Conservation (phyloP, 2,888 invertebrate genomes). For the Drosophila siamana region DNA sequence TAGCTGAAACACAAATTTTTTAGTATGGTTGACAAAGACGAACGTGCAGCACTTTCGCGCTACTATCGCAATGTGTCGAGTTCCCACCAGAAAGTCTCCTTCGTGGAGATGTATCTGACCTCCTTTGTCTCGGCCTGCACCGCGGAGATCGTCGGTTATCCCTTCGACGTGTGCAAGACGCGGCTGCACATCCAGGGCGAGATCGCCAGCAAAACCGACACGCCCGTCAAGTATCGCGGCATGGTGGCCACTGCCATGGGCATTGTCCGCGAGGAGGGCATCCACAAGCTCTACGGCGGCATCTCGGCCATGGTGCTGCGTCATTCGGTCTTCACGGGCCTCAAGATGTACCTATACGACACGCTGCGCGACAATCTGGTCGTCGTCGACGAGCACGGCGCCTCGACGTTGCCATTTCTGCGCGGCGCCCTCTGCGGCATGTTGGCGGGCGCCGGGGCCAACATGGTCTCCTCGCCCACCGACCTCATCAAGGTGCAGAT, state of each 20-base stretch:
- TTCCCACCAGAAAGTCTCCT: conserved; percentile 16
- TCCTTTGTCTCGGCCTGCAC: conserved; percentile 29
- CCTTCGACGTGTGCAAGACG: conserved; percentile 52
- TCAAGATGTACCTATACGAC: conserved; percentile 51
- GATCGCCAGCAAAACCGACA: conserved; percentile 5
- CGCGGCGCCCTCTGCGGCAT: conserved; percentile 41
- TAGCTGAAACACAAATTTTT: too few species aligned
- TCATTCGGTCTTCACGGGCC: conserved; percentile 44
- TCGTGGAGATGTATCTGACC: conserved; percentile 22
- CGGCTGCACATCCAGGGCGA: conserved; percentile 59
- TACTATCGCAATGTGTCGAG: conserved; percentile 11
- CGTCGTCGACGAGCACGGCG: conserved; percentile 24
- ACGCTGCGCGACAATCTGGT: conserved; percentile 24
- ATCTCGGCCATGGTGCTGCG: conserved; percentile 52
- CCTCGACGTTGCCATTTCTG: conserved; percentile 19
- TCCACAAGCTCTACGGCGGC: conserved; percentile 41
- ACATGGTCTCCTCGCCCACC: conserved; percentile 89
- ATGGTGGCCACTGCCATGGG: conserved; percentile 29
- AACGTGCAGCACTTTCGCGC: not conserved
- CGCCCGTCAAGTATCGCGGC: conserved; percentile 13
- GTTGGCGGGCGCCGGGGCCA: conserved; percentile 17
- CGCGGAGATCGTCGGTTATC: conserved; percentile 39
- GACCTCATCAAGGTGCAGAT: conserved; percentile 96
- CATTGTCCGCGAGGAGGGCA: conserved; percentile 46
- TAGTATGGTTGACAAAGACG: not conserved